Conservation (phyloP, 2,888 invertebrate genomes). For the Cryptus viduatorius region DNA sequence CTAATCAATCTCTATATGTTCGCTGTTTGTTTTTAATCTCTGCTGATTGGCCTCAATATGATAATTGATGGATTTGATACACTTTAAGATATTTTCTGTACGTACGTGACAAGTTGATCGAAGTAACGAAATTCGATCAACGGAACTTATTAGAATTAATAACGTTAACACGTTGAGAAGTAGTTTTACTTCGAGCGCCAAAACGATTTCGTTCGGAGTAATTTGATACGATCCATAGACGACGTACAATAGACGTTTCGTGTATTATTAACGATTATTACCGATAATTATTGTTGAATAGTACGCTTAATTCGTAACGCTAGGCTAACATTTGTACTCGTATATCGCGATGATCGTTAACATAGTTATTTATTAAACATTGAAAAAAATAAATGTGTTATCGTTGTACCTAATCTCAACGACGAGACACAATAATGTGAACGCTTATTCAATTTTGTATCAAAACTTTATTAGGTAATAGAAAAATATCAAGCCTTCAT, state of each 20-base stretch:
- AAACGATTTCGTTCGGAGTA: background rate
- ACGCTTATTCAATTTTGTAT: conserved; percentile 53
- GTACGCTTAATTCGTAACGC: conserved; percentile 9
- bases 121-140: background rate
- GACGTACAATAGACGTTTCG: background rate
- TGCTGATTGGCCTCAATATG: conserved; percentile 2
- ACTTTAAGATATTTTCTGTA: conserved; percentile 5
- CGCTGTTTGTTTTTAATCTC: background rate
- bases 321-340: conserved; percentile 30
- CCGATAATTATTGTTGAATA: conserved; percentile 20
- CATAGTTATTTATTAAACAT: conserved; percentile 38
- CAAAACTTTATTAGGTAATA: conserved; percentile 67
- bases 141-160: conserved; percentile 2
- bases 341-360: conserved; percentile 17
- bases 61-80: conserved; percentile 4
- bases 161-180: background rate
- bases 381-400: background rate
- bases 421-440: conserved; percentile 4
- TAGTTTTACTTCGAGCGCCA: background rate
- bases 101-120: background rate
- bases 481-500: conserved; percentile 62
- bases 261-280: conserved; percentile 9
- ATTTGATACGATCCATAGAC: background rate
- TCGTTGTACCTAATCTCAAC: conserved; percentile 5
- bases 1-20: conserved; percentile 2